A percentile compares a stretch with the other conserved stretches of the same genome.
Conservation (phyloP, 2,888 invertebrate genomes). For the Ectemnius continuus region DNA sequence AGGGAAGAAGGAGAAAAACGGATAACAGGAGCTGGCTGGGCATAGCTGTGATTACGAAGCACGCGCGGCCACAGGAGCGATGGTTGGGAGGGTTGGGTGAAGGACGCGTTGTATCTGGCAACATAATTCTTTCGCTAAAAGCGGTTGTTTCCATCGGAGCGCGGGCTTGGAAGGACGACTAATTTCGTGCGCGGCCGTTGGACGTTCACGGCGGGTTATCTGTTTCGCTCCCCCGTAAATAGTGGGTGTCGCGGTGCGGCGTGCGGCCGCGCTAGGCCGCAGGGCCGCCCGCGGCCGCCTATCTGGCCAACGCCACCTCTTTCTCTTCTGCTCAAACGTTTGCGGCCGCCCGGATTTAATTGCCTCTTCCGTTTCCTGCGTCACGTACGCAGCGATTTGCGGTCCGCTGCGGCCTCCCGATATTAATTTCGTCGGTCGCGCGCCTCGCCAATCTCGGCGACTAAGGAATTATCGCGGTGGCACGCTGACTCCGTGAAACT, state of each 20-base stretch:
- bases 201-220: constrained; percentile 61
- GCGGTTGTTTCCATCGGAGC: neutral
- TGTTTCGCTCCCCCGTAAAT: constrained; percentile 61
- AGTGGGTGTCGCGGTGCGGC: constrained; percentile 45
- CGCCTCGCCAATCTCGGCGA: constrained; percentile 37
- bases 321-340: constrained; percentile 56
- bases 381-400: constrained; percentile 59
- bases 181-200: constrained; percentile 47
- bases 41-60: too few species aligned
- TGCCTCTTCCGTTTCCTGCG: constrained; percentile 64
- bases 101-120: constrained; percentile 18
- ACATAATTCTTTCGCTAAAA: constrained; percentile 41
- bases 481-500: too few species aligned
- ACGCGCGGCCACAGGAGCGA: too few species aligned
- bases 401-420: constrained; percentile 49
- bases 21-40: too few species aligned
- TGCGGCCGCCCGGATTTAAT: constrained; percentile 61
- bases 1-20: too few species aligned
- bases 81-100: neutral
- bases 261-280: constrained; percentile 40
- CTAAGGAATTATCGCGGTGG: constrained; percentile 36
- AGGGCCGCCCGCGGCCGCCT: constrained; percentile 48
- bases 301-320: constrained; percentile 60
- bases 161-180: constrained; percentile 27
- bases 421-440: constrained; percentile 58